These are phyloP conservation scores for Drosophila meridionalis DNA, from an alignment of 2,888 invertebrate species.

Conservation along the genomic window DNA sequence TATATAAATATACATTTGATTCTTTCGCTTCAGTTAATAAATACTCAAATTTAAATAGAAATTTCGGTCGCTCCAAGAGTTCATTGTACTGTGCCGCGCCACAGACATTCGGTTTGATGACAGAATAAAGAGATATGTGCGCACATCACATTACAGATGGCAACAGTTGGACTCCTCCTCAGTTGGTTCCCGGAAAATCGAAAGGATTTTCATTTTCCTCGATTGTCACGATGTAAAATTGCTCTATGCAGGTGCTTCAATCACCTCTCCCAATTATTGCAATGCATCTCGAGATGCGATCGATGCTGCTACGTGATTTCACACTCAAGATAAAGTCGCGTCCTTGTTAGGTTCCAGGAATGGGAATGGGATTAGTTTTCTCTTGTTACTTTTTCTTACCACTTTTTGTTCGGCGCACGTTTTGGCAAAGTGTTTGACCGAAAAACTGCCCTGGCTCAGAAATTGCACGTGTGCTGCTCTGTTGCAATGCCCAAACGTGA, in stretches of 20 bases:
- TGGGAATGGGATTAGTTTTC: constrained; percentile 43
- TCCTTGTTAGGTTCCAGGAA: constrained; percentile 58
- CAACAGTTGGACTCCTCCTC: neutral
- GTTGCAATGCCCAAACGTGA: constrained; percentile 41
- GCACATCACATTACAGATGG: constrained; percentile 6
- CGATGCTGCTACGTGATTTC: constrained; percentile 66
- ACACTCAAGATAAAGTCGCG: constrained; percentile 62
- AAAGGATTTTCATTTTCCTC: constrained; percentile 57
- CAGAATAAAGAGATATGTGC: neutral
- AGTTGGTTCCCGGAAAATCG: constrained; percentile 34
- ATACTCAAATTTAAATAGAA: constrained; percentile 68
- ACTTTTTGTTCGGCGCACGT: constrained; percentile 64
- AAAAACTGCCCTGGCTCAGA: constrained; percentile 23
- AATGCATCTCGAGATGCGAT: constrained; percentile 15
- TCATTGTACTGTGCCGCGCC: constrained; percentile 57
- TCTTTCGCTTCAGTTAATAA: constrained; percentile 62
- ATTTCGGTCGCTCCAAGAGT: constrained; percentile 54
- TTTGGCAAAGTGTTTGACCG: constrained; percentile 39
- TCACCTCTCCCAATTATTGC: constrained; percentile 53
- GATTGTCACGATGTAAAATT: neutral
- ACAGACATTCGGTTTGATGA: constrained; percentile 9
- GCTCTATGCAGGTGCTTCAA: constrained; percentile 40
- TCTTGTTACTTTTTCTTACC: constrained; percentile 18
- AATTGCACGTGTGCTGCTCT: constrained; percentile 26
- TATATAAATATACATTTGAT: constrained; percentile 22